phyloP scores from a whole-genome alignment of 2,888 invertebrate species.

The Epirrita christyi region DNA sequence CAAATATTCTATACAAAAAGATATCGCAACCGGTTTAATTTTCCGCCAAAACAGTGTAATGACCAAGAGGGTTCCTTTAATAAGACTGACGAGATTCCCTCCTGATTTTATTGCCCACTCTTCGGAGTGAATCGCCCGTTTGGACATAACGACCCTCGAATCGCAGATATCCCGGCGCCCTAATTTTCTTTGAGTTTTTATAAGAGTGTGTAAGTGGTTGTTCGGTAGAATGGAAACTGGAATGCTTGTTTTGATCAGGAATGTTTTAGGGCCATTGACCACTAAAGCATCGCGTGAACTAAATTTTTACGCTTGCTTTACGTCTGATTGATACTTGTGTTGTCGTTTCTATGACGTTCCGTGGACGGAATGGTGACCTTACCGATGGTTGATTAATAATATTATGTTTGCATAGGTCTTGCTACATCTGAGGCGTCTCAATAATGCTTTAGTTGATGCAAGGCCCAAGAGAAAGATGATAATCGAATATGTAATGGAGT shows the following conservation, averaged over 20 bases:
- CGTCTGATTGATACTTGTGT: too few relatives aligned
- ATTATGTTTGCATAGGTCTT: too few relatives aligned
- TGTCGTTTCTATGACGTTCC: too few relatives aligned
- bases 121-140: constrained; percentile 65
- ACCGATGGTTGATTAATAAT: too few relatives aligned
- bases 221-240: constrained; percentile 27
- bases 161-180: constrained; percentile 62
- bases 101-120: constrained; percentile 67
- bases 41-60: constrained; percentile 68
- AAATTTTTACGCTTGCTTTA: too few relatives aligned
- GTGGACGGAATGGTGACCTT: too few relatives aligned
- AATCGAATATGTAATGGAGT: not conserved
- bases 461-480: not conserved
- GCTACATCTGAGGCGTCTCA: not conserved
- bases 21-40: constrained; percentile 59
- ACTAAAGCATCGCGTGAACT: not conserved
- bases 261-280: not conserved
- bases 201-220: constrained; percentile 38
- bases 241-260: constrained; percentile 12
- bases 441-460: not conserved
- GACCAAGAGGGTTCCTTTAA: constrained; percentile 58
- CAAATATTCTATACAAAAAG: constrained; percentile 44
- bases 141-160: constrained; percentile 64
- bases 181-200: constrained; percentile 63
- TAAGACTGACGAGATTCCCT: constrained; percentile 66